Percentiles rank a stretch among this genome's conserved stretches.
These are phyloP conservation scores for Callimorpha dominula DNA, from an alignment of 2,888 invertebrate genomes.

Conservation along the genomic window DNA sequence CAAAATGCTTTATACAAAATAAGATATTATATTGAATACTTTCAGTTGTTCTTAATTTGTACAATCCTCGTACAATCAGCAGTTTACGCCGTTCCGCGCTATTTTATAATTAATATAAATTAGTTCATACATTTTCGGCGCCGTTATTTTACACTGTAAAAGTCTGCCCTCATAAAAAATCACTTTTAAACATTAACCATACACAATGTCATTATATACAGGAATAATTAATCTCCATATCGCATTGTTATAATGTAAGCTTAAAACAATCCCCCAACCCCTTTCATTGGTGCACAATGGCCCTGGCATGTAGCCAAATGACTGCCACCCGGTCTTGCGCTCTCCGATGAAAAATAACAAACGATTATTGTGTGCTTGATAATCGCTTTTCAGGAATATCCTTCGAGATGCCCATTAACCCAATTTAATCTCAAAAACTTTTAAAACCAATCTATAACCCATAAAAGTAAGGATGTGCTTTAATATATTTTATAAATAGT, in stretches of 20 bases:
- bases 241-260: slow-evolving; percentile 31
- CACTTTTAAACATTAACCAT: not conserved
- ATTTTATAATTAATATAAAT: too few species aligned
- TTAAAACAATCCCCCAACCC: slow-evolving; percentile 31
- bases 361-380: slow-evolving; percentile 28
- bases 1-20: too few species aligned
- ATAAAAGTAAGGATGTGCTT: too few species aligned
- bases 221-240: slow-evolving; percentile 39
- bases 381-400: slow-evolving; percentile 32
- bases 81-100: too few species aligned
- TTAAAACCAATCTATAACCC: not conserved
- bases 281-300: slow-evolving; percentile 44
- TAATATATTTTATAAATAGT: too few species aligned
- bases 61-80: too few species aligned
- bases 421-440: slow-evolving; percentile 1
- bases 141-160: not conserved
- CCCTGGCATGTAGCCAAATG: slow-evolving; percentile 33
- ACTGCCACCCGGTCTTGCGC: slow-evolving; percentile 9
- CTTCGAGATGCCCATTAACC: slow-evolving; percentile 6
- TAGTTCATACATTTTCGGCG: too few species aligned
- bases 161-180: not conserved
- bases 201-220: slow-evolving; percentile 16
- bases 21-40: too few species aligned
- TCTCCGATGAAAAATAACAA: slow-evolving; percentile 26
- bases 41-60: too few species aligned